Conservation (phyloP, 2,113 vertebrate species). For the Cyprinus carpio region DNA sequence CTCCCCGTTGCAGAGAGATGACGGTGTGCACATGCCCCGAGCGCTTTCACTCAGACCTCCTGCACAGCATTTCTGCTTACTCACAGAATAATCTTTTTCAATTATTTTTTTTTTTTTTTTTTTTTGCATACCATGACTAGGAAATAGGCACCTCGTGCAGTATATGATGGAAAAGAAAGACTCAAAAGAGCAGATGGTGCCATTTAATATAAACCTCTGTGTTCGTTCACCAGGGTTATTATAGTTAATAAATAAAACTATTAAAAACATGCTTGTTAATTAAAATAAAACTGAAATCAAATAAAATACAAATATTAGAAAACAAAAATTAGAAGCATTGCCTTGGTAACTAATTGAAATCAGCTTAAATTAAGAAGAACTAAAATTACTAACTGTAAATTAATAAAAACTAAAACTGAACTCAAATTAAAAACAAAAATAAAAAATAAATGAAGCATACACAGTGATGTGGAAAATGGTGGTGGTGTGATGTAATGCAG, state of each 20-base stretch:
- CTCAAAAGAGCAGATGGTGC: not conserved
- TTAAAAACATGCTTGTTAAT: not conserved
- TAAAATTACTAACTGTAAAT: not conserved
- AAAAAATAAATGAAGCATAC: too few relatives aligned
- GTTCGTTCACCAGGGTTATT: not conserved
- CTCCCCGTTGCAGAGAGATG: constrained; percentile 6
- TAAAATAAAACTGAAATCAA: too few relatives aligned
- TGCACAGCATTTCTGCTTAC: constrained; percentile 27
- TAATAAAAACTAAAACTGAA: not conserved
- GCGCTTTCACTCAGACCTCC: not conserved
- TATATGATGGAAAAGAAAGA: not conserved
- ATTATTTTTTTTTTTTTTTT: not conserved
- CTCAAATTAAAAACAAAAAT: not conserved
- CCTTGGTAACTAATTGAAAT: too few relatives aligned
- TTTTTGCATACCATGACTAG: constrained; percentile 12
- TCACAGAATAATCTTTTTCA: too few relatives aligned
- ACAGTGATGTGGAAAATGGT: too few relatives aligned
- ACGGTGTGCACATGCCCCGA: constrained; percentile 12
- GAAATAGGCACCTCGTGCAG: not conserved
- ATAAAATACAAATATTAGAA: too few relatives aligned
- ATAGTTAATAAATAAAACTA: not conserved
- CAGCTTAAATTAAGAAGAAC: not conserved
- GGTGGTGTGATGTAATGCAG: too few relatives aligned
- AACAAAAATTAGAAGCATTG: not conserved
- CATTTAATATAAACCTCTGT: not conserved